Base-by-base conservation (phyloP, 2,797 vertebrate species). In the Heliangelus exortis region DNA sequence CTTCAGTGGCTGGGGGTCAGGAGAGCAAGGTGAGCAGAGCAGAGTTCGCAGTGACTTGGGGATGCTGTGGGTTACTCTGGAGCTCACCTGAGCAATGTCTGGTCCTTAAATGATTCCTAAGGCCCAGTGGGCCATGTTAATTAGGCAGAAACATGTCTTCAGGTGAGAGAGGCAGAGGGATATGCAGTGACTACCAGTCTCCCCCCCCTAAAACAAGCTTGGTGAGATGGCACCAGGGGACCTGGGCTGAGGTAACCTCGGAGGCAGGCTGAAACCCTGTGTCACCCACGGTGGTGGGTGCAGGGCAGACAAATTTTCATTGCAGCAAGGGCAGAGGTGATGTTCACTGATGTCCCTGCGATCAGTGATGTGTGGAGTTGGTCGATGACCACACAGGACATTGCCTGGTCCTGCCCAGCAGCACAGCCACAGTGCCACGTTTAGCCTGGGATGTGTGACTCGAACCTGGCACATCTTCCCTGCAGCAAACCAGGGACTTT, bases 301-400 rank as follows among this genome's bases (percentile, higher is more conserved):
- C 36, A 58, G 48, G 57, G 45, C 19, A 33, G 47, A 57, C 48
- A 61, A 45, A 7, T 5, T 3, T 19, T 20, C 2, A 2, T 11
- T 33, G 29, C 51, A 61, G 51, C 39, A 41, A 11, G 10, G 1
- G 12, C 12, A 29, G 59, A 11, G 59, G 33, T 18, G 29, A 3
- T 3, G 9, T 6, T 8, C 7, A 1, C 6, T 18, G 22, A 10
- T 22, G 6, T 14, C 26, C 15, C 51, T 28, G 33, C 31, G n/a
- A 31, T 11, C 48, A 4, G 4, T 13, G 18, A 3, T 7, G 0
- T 11, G 5, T 14, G 1, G 17, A 53, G 21, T 9, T 1, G 0
- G n/a, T 26, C 50, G 20, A 4, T 3, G 7, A 8, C 53, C 11
- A 4, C 17, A 10, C 2, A 1, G 39, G n/a, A 26, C 9, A 7